These are phyloP conservation scores for Stratiolaelaps scimitus DNA, from an alignment of 1,140 invertebrate genomes.

Conservation along the genomic window DNA sequence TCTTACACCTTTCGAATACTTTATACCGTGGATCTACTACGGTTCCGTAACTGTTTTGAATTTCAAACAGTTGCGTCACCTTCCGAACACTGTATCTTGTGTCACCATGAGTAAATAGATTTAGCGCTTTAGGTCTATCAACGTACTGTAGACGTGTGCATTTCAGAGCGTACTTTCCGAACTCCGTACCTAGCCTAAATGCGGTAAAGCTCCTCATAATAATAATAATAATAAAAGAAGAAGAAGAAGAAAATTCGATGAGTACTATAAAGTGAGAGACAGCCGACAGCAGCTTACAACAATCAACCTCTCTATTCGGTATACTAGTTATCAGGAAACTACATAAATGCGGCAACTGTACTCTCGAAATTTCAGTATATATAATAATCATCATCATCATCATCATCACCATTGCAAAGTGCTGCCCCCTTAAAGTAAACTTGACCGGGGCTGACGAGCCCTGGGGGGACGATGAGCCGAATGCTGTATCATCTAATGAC, in stretches of 20 bases:
- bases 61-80: not conserved
- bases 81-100: not conserved
- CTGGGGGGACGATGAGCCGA: no score
- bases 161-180: no score
- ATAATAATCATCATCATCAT: constrained; percentile 8
- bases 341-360: no score
- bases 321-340: no score
- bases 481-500: no score
- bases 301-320: not conserved
- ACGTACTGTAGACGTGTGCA: no score
- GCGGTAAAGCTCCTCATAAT: not conserved
- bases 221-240: not conserved
- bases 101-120: not conserved
- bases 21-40: not conserved
- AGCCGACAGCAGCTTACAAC: not conserved
- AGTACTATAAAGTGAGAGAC: not conserved
- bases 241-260: not conserved
- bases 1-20: not conserved
- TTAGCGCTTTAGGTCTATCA: no score
- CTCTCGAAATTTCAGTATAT: not conserved
- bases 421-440: not conserved
- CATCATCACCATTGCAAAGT: not conserved
- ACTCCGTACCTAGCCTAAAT: no score
- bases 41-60: no score
- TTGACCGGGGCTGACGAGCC: not conserved